A percentile compares a stretch with the other conserved stretches of the same genome.
phyloP scores from a whole-genome alignment of 1,140 invertebrate species.

The Trachymyrmex septentrionalis region DNA sequence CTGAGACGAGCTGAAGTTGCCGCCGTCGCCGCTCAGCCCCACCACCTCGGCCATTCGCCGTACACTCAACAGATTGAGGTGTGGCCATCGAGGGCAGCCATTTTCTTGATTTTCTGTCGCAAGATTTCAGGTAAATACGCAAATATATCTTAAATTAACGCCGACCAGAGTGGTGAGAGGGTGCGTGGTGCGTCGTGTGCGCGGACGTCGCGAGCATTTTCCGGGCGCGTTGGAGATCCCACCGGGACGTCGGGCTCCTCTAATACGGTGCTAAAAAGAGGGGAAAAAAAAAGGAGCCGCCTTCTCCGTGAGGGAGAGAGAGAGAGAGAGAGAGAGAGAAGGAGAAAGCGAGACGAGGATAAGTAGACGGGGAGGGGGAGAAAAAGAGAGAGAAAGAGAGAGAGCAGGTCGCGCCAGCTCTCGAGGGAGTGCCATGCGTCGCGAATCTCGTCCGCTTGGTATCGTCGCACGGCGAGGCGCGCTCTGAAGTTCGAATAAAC shows the following conservation, averaged over 20 bases:
- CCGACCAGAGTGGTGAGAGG: conserved; percentile 66
- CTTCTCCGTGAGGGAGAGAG: conserved; percentile 63
- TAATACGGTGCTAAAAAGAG: conserved; percentile 68
- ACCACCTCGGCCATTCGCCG: not conserved
- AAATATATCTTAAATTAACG: conserved; percentile 74
- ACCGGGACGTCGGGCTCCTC: conserved; percentile 39
- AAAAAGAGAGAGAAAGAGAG: conserved; percentile 27
- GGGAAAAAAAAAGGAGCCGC: conserved; percentile 66
- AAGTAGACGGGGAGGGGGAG: not conserved
- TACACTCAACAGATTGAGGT: conserved; percentile 85
- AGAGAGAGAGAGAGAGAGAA: conserved; percentile 13
- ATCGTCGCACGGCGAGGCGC: conserved; percentile 51
- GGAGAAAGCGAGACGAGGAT: conserved; percentile 13
- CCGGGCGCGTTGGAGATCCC: conserved; percentile 44
- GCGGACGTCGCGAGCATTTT: conserved; percentile 54
- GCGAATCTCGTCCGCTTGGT: conserved; percentile 64
- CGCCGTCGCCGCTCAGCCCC: not conserved
- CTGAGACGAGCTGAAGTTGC: conserved; percentile 38
- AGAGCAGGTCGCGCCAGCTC: conserved; percentile 30
- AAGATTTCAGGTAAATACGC: conserved; percentile 86
- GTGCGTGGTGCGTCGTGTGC: conserved; percentile 70
- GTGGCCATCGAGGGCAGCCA: conserved; percentile 86
- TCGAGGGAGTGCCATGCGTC: conserved; percentile 76
- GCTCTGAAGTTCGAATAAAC: not conserved
- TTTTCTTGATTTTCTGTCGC: conserved; percentile 86